These are phyloP conservation scores for Acipenser ruthenus DNA, from an alignment of 2,797 vertebrate species.

Conservation along the genomic window DNA sequence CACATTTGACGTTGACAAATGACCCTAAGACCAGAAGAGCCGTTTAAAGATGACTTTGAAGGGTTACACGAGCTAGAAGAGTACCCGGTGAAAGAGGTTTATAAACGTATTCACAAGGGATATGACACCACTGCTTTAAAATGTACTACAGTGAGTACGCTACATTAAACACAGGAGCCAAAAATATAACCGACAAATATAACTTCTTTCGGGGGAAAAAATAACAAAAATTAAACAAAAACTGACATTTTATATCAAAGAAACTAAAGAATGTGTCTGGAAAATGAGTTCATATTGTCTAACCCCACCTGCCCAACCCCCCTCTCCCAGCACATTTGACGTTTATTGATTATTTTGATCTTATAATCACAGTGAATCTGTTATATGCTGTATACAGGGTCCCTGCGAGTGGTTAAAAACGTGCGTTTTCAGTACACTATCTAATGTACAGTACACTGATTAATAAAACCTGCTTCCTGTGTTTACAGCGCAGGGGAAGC, in stretches of 20 bases:
- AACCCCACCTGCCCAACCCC: no score
- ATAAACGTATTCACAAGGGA: conserved; percentile 17
- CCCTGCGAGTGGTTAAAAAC: no score
- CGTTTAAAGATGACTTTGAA: conserved; percentile 63
- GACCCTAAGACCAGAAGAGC: conserved; percentile 56
- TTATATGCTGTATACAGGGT: no score
- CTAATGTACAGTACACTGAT: no score
- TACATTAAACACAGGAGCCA: background rate
- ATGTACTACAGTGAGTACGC: background rate
- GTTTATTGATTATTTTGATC: no score
- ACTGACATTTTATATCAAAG: background rate
- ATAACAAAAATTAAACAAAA: background rate
- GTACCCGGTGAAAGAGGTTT: conserved; percentile 47
- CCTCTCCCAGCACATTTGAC: no score
- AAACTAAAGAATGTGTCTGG: background rate
- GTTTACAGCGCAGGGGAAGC: no score
- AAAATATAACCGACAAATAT: background rate
- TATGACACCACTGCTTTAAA: conserved; percentile 28
- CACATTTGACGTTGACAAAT: conserved; percentile 69
- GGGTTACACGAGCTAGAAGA: conserved; percentile 39
- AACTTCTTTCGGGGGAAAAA: background rate
- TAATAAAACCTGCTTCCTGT: no score
- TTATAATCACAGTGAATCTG: no score
- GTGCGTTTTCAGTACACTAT: no score
- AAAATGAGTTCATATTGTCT: no score